Evolutionary conservation across 2,888 invertebrate species (phyloP).

Genomic region (Loripinus fragilis): DNA sequence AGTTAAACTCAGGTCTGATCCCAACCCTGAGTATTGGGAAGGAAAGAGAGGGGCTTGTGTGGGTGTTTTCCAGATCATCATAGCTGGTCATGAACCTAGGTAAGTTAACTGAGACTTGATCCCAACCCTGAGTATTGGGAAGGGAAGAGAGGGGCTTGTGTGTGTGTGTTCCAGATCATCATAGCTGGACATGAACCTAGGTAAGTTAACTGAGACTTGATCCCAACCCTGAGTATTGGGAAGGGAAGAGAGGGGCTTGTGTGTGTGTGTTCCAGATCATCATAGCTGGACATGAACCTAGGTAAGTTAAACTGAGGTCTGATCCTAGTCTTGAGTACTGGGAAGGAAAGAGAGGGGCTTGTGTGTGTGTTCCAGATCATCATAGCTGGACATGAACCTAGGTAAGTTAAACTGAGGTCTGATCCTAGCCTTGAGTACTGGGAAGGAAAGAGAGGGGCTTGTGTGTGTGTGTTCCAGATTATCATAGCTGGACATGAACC

Average conservation of each 20-base stretch:
- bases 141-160: conserved; percentile 97
- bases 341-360: conserved; percentile 98
- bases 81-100: too few relatives aligned
- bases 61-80: too few relatives aligned
- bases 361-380: too few relatives aligned
- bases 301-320: conserved; percentile 94
- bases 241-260: too few relatives aligned
- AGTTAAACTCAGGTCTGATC: conserved; percentile 96
- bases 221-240: too few relatives aligned
- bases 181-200: conserved; percentile 89
- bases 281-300: too few relatives aligned
- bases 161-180: conserved; percentile 95
- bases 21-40: conserved; percentile 99
- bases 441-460: conserved; percentile 98
- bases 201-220: conserved; percentile 80
- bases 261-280: too few relatives aligned
- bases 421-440: conserved; percentile 98
- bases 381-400: too few relatives aligned
- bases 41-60: conserved; percentile 97
- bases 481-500: conserved; percentile 90
- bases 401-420: too few relatives aligned
- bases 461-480: conserved; percentile 96
- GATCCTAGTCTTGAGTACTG: conserved; percentile 99
- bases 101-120: too few relatives aligned
- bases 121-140: conserved; percentile 99